phyloP scores from a whole-genome alignment of 2,888 invertebrate species.

The Sceliomorpha sp. region DNA sequence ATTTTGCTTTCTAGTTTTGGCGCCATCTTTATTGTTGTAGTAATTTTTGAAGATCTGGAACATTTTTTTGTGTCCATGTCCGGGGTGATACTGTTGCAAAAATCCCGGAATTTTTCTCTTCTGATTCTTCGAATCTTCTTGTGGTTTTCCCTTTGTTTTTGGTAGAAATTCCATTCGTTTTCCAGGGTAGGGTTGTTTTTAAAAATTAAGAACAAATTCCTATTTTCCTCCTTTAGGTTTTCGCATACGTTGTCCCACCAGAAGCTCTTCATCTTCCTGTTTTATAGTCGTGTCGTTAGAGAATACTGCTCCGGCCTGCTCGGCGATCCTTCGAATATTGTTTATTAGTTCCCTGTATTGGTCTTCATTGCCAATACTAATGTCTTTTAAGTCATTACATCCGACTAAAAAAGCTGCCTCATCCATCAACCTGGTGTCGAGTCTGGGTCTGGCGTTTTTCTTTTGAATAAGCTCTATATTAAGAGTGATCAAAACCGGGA shows the following conservation, averaged over 20 bases:
- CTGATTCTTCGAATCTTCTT: neutral
- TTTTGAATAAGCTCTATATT: neutral
- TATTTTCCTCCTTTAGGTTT: constrained; percentile 4
- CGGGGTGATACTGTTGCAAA: neutral
- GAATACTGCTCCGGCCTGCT: no score
- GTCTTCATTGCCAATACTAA: no score
- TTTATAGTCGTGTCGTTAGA: neutral
- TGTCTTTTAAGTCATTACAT: no score
- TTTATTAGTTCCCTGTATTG: neutral
- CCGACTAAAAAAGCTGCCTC: no score
- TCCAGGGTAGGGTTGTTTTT: neutral
- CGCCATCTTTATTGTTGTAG: neutral
- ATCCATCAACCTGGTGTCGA: no score
- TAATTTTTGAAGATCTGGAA: constrained; percentile 6
- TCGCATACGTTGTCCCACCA: constrained; percentile 15
- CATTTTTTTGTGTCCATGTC: neutral
- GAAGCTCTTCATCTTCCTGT: constrained; percentile 1
- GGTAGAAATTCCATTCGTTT: neutral
- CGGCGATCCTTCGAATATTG: constrained; percentile 3
- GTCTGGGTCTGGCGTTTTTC: constrained; percentile 8
- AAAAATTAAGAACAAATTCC: neutral
- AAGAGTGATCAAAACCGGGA: neutral
- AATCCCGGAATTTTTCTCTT: constrained; percentile 7
- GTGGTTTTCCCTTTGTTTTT: neutral
- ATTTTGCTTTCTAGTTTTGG: neutral